Conservation (phyloP, 1,140 invertebrate species). For the Aphelenchoides besseyi region DNA sequence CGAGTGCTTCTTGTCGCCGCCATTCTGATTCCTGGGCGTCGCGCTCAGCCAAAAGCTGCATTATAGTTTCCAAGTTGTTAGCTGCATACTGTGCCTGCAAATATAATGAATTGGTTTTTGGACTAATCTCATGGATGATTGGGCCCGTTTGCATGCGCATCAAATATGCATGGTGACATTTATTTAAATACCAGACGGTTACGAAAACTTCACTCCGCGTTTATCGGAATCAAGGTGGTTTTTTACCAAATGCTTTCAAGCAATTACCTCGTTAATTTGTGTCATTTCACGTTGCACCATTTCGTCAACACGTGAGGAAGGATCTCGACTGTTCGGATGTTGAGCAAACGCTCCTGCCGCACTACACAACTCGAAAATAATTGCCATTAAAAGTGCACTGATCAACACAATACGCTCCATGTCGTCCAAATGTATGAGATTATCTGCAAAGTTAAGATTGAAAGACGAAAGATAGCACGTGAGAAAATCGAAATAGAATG, state of each 20-base stretch:
- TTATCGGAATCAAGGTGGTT: neutral
- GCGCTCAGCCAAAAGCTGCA: slow-evolving; percentile 3
- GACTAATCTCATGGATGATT: neutral
- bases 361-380: neutral
- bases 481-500: no score
- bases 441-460: no score
- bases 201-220: neutral
- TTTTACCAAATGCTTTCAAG: neutral
- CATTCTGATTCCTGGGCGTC: slow-evolving; percentile 8
- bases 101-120: no score
- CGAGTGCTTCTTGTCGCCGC: neutral
- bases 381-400: neutral
- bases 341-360: neutral
- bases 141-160: neutral
- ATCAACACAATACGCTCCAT: slow-evolving; percentile 1
- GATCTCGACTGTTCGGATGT: neutral
- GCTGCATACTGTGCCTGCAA: neutral
- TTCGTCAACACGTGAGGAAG: neutral
- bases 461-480: no score
- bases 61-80: neutral
- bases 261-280: neutral
- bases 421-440: no score
- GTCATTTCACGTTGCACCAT: neutral
- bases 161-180: neutral
- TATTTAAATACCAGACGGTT: neutral